phyloP scores from a whole-genome alignment of 2,113 vertebrate genomes.

The Oreochromis niloticus region DNA sequence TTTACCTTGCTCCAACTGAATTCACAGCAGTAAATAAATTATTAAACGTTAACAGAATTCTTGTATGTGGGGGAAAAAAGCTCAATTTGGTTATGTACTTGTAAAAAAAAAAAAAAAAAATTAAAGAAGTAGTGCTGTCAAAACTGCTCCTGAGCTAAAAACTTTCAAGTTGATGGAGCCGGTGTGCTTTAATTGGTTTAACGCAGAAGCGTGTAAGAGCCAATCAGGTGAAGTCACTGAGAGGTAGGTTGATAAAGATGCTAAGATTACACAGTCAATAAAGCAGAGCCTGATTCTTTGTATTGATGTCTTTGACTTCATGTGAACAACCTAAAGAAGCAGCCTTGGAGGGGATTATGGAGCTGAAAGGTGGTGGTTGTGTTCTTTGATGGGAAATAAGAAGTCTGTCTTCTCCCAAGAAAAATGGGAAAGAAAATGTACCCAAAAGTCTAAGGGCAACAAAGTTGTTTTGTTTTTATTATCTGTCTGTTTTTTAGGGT shows the following conservation, averaged over 20 bases:
- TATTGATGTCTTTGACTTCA: background rate
- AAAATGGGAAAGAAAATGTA: background rate
- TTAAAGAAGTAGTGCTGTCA: background rate
- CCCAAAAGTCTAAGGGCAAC: background rate
- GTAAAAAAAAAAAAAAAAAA: background rate
- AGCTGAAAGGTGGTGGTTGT: background rate
- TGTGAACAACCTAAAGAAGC: background rate
- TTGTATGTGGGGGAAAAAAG: rapidly evolving
- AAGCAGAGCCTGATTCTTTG: background rate
- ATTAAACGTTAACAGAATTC: background rate
- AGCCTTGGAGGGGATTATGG: background rate
- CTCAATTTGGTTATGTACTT: background rate
- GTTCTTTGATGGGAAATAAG: conserved; percentile 9
- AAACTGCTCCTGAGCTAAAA: background rate
- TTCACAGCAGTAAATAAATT: background rate
- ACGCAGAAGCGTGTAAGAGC: background rate
- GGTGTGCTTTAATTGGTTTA: background rate
- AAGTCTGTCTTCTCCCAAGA: background rate
- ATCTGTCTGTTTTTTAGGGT: background rate
- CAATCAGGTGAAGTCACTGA: background rate
- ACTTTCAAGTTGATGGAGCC: background rate
- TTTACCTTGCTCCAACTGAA: background rate
- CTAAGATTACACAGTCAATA: background rate
- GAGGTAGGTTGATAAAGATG: background rate
- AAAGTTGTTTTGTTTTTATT: background rate